phyloP scores from a whole-genome alignment of 1,140 invertebrate species.

The Pentalonia nigronervosa region DNA sequence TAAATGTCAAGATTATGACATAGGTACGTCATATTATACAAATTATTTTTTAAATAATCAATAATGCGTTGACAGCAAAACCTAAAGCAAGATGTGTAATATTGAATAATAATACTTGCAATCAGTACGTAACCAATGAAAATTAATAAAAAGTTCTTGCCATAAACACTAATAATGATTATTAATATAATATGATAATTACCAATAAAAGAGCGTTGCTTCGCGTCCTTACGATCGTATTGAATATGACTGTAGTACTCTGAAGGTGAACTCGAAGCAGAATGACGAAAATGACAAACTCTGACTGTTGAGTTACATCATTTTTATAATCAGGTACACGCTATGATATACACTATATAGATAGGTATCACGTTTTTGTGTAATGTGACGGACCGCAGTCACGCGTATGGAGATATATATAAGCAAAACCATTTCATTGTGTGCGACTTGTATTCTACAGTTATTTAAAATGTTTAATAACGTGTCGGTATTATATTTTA shows the following conservation, averaged over 20 bases:
- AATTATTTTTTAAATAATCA: background rate
- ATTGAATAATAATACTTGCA: no score
- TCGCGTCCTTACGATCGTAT: background rate
- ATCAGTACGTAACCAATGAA: background rate
- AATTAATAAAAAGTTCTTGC: background rate
- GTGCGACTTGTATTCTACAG: background rate
- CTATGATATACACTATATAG: background rate
- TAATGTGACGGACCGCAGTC: background rate
- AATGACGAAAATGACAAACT: background rate
- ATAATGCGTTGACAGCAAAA: background rate
- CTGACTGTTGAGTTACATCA: background rate
- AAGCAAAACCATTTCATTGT: background rate
- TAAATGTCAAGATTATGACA: background rate
- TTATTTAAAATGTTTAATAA: background rate
- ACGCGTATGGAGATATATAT: background rate
- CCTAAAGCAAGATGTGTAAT: no score
- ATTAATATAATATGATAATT: background rate
- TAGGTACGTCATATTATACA: background rate
- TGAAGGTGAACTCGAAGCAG: background rate
- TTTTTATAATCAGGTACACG: background rate
- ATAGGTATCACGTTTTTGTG: background rate
- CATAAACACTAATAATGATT: background rate
- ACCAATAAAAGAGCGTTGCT: background rate
- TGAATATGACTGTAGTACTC: background rate
- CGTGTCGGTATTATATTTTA: background rate